Conservation (phyloP, 1,140 invertebrate species). For the Eurosta solidaginis region DNA sequence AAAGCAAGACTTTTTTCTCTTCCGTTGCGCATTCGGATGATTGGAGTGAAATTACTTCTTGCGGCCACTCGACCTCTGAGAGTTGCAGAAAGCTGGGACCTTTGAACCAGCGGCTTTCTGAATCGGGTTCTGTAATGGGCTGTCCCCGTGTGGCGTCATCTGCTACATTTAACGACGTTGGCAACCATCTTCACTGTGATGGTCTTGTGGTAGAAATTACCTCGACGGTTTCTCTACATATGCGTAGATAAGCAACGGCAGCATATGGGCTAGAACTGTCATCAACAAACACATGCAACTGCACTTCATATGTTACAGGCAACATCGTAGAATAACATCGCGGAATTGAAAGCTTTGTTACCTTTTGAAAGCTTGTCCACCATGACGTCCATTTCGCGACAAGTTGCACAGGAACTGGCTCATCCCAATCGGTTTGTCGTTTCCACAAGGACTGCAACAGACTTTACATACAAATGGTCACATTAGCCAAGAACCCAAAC, state of each 20-base stretch:
- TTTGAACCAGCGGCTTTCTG: constrained; percentile 31
- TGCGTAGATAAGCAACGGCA: constrained; percentile 33
- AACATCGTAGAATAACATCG: constrained; percentile 5
- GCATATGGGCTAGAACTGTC: constrained; percentile 46
- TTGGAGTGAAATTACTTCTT: neutral
- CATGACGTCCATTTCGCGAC: constrained; percentile 33
- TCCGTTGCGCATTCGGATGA: neutral
- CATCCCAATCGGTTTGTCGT: constrained; percentile 48
- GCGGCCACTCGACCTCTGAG: neutral
- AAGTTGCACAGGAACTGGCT: constrained; percentile 37
- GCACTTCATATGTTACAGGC: neutral
- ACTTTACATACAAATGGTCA: constrained; percentile 53
- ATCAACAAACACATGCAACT: constrained; percentile 44
- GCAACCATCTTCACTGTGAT: constrained; percentile 42
- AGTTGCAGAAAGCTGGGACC: constrained; percentile 39
- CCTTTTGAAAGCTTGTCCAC: constrained; percentile 32
- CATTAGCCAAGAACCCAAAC: constrained; percentile 54
- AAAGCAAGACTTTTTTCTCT: neutral
- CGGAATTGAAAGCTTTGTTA: neutral
- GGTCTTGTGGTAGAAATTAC: constrained; percentile 44
- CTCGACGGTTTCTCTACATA: constrained; percentile 54
- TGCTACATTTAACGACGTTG: constrained; percentile 44
- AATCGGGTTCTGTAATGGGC: neutral
- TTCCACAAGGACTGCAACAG: constrained; percentile 57
- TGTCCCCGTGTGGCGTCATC: constrained; percentile 40